Evolutionary conservation across 92 coral and sea anemone genomes (phyloP).

Genomic region (Epizoanthus scotinus): DNA sequence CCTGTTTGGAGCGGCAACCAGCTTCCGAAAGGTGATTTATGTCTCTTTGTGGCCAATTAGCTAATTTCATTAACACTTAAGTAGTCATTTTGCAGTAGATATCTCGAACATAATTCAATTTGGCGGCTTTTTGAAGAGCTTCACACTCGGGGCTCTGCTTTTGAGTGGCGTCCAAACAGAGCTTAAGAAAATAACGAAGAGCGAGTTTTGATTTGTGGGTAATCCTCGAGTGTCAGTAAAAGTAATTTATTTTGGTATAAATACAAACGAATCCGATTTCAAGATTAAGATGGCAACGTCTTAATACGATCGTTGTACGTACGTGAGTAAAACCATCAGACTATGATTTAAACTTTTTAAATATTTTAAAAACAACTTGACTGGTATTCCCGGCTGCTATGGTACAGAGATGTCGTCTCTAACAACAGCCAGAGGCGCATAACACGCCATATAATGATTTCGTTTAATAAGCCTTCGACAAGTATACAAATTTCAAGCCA

Average conservation of each 20-base stretch:
- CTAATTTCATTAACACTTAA: constrained; percentile 46
- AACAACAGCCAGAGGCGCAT: too few species aligned
- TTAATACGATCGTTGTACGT: too few species aligned
- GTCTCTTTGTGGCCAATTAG: constrained; percentile 36
- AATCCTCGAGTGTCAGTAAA: constrained; percentile 1
- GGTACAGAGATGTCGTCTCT: too few species aligned
- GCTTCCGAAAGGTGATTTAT: constrained; percentile 26
- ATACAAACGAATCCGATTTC: too few species aligned
- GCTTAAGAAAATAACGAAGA: constrained; percentile 15
- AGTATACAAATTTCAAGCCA: neutral
- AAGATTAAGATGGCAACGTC: too few species aligned
- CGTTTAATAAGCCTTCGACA: too few species aligned
- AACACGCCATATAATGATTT: too few species aligned
- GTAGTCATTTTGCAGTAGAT: constrained; percentile 17
- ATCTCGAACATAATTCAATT: constrained; percentile 16
- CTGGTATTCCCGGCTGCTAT: too few species aligned
- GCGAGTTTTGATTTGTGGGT: constrained; percentile 18
- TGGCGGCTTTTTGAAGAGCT: constrained; percentile 41
- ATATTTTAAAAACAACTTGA: too few species aligned
- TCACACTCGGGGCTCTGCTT: constrained; percentile 22
- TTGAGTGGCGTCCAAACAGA: constrained; percentile 21
- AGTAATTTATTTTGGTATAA: neutral
- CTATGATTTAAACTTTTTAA: too few species aligned
- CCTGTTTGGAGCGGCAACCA: constrained; percentile 13
- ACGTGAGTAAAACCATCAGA: too few species aligned